phyloP scores from a whole-genome alignment of 2,888 invertebrate genomes.

The Zeuzera pyrina region DNA sequence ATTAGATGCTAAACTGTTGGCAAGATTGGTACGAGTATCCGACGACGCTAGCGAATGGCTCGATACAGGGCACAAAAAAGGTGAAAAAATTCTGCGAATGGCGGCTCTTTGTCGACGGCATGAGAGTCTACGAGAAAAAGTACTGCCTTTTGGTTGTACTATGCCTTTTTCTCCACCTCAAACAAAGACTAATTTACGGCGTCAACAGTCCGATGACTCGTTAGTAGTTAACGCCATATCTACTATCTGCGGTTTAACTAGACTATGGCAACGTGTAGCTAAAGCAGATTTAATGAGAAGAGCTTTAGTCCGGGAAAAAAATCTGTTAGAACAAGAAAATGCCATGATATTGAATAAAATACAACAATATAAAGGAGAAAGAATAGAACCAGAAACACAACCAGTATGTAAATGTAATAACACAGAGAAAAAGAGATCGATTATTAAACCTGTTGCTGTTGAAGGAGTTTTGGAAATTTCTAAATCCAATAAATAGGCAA shows the following conservation, averaged over 20 bases:
- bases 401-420: conserved; percentile 31
- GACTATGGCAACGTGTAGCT: conserved; percentile 55
- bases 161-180: conserved; percentile 34
- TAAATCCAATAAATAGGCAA: conserved; percentile 25
- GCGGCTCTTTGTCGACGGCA: conserved; percentile 69
- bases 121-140: conserved; percentile 69
- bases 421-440: conserved; percentile 13
- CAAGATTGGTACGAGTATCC: conserved; percentile 41
- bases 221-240: conserved; percentile 41
- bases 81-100: conserved; percentile 63
- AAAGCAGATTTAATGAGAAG: conserved; percentile 50
- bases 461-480: conserved; percentile 38
- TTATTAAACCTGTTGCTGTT: conserved; percentile 30
- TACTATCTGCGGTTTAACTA: conserved; percentile 43
- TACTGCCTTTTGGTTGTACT: conserved; percentile 45
- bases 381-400: conserved; percentile 23
- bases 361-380: conserved; percentile 26
- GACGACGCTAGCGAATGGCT: conserved; percentile 54
- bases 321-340: conserved; percentile 46
- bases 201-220: conserved; percentile 38
- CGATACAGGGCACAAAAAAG: conserved; percentile 48
- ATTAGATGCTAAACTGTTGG: conserved; percentile 38
- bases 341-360: conserved; percentile 28
- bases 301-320: conserved; percentile 49
- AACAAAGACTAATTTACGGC: conserved; percentile 28